Conservation (phyloP, 2,113 vertebrate species). For the Pluvianellus socialis region DNA sequence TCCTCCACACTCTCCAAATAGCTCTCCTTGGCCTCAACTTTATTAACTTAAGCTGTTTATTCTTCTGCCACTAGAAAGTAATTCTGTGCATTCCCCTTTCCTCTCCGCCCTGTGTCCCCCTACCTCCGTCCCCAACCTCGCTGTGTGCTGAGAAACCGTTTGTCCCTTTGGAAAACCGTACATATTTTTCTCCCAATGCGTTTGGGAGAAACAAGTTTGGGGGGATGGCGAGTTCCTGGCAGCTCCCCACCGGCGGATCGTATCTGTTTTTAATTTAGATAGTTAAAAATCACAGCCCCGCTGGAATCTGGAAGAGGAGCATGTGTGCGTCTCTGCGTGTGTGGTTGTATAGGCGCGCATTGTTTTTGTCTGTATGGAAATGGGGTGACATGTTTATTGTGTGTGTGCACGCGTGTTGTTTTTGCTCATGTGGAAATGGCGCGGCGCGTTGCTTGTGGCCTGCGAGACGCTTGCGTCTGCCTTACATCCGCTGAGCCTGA, state of each 20-base stretch:
- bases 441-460: background rate
- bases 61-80: conserved; percentile 36
- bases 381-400: conserved; percentile 33
- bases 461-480: background rate
- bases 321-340: background rate
- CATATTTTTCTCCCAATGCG: background rate
- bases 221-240: background rate
- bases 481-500: background rate
- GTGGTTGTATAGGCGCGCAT: background rate
- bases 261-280: conserved; percentile 69
- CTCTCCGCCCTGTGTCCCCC: background rate
- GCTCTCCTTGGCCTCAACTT: background rate
- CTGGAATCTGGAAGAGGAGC: conserved; percentile 43
- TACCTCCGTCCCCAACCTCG: background rate
- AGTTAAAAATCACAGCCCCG: conserved; percentile 16
- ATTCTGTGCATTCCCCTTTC: conserved; percentile 14
- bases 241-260: background rate
- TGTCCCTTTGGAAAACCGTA: background rate
- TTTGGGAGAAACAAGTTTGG: background rate
- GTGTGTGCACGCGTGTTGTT: background rate
- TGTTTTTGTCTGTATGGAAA: background rate
- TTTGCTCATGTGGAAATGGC: background rate
- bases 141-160: background rate
- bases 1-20: conserved; percentile 34
- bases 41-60: conserved; percentile 58